phyloP scores from a whole-genome alignment of 1,140 invertebrate genomes.

The Drosophila ogumai region DNA sequence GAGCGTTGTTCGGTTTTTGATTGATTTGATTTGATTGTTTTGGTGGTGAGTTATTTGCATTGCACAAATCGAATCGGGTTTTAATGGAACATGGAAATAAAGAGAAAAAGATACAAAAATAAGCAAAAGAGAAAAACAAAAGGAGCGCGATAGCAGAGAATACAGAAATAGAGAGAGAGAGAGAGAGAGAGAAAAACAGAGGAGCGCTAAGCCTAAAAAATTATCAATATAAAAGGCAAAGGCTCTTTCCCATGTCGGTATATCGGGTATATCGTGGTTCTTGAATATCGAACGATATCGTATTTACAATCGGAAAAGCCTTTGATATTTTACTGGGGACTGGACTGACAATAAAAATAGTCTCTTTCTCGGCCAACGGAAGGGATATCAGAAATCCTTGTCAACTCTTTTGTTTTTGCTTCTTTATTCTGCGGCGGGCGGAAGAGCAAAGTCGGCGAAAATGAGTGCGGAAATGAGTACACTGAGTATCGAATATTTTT shows the following conservation, averaged over 20 bases:
- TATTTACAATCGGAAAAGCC: conserved; percentile 5
- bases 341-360: neutral
- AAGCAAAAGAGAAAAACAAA: conserved; percentile 81
- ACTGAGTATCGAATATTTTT: conserved; percentile 27
- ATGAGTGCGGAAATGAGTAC: conserved; percentile 37
- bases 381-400: conserved; percentile 10
- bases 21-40: conserved; percentile 59
- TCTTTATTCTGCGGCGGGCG: conserved; percentile 34
- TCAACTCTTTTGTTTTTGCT: conserved; percentile 60
- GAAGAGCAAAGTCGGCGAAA: conserved; percentile 18
- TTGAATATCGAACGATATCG: conserved; percentile 3
- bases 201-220: conserved; percentile 27
- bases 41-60: conserved; percentile 66
- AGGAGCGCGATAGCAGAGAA: conserved; percentile 72
- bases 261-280: neutral
- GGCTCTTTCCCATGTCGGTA: conserved; percentile 5
- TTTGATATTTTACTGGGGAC: neutral
- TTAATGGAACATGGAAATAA: conserved; percentile 84
- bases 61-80: conserved; percentile 80
- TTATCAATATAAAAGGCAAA: conserved; percentile 4
- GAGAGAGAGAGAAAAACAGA: conserved; percentile 24
- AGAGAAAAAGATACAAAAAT: conserved; percentile 84
- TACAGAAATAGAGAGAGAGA: conserved; percentile 63
- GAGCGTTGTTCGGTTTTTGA: conserved; percentile 55
- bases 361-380: conserved; percentile 10